phyloP scores from a whole-genome alignment of 2,888 invertebrate species.

The Leucania comma region DNA sequence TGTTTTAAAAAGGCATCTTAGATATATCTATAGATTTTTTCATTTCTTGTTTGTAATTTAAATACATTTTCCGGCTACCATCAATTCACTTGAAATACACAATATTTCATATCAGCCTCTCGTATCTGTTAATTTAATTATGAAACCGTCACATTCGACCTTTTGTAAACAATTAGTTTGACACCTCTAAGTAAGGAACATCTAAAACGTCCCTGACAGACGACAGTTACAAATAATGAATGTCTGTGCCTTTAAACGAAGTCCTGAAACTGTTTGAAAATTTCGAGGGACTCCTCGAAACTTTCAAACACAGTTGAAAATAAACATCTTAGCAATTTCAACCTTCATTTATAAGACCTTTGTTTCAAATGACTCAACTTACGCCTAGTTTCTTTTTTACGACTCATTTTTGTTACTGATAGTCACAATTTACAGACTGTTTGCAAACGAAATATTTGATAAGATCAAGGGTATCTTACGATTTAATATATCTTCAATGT shows the following conservation, averaged over 20 bases:
- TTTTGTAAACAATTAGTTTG: constrained; percentile 43
- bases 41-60: background rate
- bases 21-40: too few species aligned
- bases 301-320: constrained; percentile 12
- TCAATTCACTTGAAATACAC: constrained; percentile 4
- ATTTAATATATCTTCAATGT: background rate
- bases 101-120: constrained; percentile 7
- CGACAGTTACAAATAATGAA: constrained; percentile 44
- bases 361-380: background rate
- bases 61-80: background rate
- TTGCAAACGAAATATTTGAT: constrained; percentile 3
- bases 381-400: constrained; percentile 4
- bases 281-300: constrained; percentile 21
- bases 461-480: background rate
- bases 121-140: constrained; percentile 26
- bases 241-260: constrained; percentile 27
- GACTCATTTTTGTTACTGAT: background rate
- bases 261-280: constrained; percentile 33
- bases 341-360: constrained; percentile 12
- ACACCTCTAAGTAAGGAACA: constrained; percentile 29
- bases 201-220: constrained; percentile 22
- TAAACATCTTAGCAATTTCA: too few species aligned
- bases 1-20: too few species aligned
- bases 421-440: background rate
- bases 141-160: constrained; percentile 16